These are phyloP conservation scores for Clarias pachynema DNA, from an alignment of 2,797 vertebrate species.

Conservation along the genomic window DNA sequence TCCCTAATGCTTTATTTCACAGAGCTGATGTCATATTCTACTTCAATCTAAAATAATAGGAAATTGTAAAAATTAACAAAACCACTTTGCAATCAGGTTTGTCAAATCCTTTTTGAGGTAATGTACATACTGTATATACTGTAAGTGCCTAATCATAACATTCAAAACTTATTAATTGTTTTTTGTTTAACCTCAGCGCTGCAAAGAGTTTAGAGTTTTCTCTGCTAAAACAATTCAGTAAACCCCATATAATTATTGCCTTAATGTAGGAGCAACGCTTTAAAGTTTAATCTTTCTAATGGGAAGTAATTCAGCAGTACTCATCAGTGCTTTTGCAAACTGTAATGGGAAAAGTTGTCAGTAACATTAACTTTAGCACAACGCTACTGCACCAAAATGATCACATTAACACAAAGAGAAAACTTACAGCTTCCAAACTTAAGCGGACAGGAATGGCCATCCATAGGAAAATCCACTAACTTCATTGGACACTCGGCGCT, in stretches of 20 bases:
- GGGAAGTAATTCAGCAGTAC: slow-evolving; percentile 11
- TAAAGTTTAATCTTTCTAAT: slow-evolving; percentile 34
- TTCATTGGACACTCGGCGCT: slow-evolving; percentile 97
- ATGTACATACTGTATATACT: neutral
- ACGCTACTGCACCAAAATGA: neutral
- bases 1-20: neutral
- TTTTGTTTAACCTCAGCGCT: neutral
- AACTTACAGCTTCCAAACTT: slow-evolving; percentile 99
- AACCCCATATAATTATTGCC: slow-evolving; percentile 1
- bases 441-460: slow-evolving; percentile 95
- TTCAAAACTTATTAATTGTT: neutral
- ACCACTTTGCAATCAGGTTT: too few relatives aligned
- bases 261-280: slow-evolving; percentile 11
- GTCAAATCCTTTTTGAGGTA: neutral
- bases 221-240: slow-evolving; percentile 4
- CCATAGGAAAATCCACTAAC: slow-evolving; percentile 98
- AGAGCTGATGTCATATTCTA: neutral
- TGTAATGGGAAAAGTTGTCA: slow-evolving; percentile 10
- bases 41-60: neutral
- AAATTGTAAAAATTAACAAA: neutral
- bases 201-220: neutral
- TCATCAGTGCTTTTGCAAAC: slow-evolving; percentile 9
- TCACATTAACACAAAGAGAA: neutral
- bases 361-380: slow-evolving; percentile 17
- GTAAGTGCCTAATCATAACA: neutral